A percentile compares a stretch with the other conserved stretches of the same genome.
phyloP scores from a whole-genome alignment of 2,797 vertebrate genomes.

The Octomys mimax region DNA sequence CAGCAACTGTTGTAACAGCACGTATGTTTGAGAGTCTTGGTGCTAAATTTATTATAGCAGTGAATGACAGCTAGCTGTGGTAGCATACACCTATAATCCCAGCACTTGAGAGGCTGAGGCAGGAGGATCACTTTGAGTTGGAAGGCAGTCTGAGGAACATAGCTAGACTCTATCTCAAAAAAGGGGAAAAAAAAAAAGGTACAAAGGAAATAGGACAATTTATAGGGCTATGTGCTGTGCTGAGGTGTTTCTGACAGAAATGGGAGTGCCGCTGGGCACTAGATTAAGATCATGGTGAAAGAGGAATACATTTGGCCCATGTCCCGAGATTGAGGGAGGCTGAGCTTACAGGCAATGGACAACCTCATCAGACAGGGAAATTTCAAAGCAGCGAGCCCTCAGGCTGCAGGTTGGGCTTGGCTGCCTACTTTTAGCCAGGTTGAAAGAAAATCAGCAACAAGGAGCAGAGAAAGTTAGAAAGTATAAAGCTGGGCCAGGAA shows the following conservation, averaged over 20 bases:
- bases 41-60: neutral
- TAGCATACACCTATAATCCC: neutral
- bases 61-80: neutral
- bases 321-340: neutral
- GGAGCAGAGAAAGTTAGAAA: neutral
- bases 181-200: neutral
- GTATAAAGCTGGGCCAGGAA: neutral
- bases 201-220: neutral
- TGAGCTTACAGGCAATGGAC: neutral
- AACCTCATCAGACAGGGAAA: neutral
- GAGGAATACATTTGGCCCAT: neutral
- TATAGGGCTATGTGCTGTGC: neutral
- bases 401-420: neutral
- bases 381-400: neutral
- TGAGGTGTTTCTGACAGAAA: neutral
- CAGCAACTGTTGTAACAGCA: neutral
- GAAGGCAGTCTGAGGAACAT: neutral
- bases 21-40: neutral
- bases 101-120: neutral
- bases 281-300: neutral
- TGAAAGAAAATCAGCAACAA: neutral
- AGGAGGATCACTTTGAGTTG: neutral
- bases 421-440: neutral
- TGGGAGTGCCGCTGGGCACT: neutral
- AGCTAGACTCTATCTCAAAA: neutral